A percentile compares a stretch with the other conserved stretches of the same genome.
These are phyloP conservation scores for Prinia subflava DNA, from an alignment of 2,113 vertebrate species.

Conservation along the genomic window DNA sequence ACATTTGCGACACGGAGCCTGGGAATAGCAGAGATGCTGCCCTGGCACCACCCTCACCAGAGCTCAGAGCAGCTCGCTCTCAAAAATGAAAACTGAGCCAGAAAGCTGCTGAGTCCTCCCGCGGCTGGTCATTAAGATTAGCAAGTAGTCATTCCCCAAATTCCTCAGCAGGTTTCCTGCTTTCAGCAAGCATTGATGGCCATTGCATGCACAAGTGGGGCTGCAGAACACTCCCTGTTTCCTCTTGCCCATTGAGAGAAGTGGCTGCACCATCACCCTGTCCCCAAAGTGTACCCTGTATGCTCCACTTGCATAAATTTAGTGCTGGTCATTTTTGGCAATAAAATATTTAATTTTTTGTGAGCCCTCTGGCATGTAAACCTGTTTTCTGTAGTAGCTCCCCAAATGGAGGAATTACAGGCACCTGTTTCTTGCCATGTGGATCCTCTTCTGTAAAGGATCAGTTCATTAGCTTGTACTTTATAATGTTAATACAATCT, in stretches of 20 bases:
- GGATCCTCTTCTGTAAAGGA: background rate
- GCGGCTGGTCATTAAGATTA: background rate
- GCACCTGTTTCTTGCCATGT: fast-evolving
- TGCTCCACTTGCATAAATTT: background rate
- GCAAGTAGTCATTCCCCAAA: background rate
- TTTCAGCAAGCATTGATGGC: background rate
- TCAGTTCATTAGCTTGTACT: background rate
- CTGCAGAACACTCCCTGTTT: background rate
- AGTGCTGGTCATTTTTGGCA: background rate
- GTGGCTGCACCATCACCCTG: background rate
- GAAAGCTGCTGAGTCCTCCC: background rate
- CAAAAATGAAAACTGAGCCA: background rate
- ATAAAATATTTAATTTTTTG: background rate
- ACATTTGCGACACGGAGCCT: fast-evolving
- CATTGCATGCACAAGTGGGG: background rate
- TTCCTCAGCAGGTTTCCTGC: background rate
- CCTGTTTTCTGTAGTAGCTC: background rate
- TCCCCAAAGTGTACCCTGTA: background rate
- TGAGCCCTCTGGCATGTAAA: background rate
- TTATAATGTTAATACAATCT: background rate
- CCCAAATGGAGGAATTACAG: background rate
- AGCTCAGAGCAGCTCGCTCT: background rate
- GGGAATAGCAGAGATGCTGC: background rate
- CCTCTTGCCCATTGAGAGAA: background rate
- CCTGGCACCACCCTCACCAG: background rate